Base-by-base conservation (phyloP, 2,113 vertebrate genomes). In the Recurvirostra avosetta region DNA sequence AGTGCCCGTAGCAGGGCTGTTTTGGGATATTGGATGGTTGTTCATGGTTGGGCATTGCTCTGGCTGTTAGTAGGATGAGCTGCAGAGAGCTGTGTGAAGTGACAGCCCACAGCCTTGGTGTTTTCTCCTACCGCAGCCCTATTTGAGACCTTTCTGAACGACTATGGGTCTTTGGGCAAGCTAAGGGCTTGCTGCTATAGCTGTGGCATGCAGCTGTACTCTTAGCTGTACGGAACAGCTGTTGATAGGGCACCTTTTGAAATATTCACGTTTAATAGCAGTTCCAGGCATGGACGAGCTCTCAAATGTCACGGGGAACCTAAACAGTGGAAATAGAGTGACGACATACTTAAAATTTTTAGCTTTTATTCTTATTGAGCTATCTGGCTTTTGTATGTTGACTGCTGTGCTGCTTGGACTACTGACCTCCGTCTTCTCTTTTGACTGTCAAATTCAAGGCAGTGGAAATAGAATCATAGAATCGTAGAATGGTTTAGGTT, bases 21-120 rank as follows among this genome's bases (percentile, higher is more conserved):
- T 84, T 77, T 1, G 6, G 41, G 59, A 6, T 55, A 10, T 20
- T 9, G 7, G 30, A 7, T 50, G 63, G 1, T 16, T 38, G 13
- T 17, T 82, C 15, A 1, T 4, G 2, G 36, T 10, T 81, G 50
- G 5, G 2, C 0, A 0, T 58, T 90, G 47, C 21, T 66, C 36
- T 85, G 11, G 6, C 19, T 66, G 3, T 19, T 74, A 15, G 12
- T 5, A 14, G 53, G 40, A 41, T 38, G 73, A 65, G 5, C 56
- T 71, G 32, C 25, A 38, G 59, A 82, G 45, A 36, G 10, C 62
- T 75, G 7, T 62, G 27, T 40, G 43, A 25, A 63, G 21, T 5
- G 15, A 18, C 23, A 50, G 36, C 47, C 25, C 32, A 29, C 9
- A 78, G 41, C 21, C 75, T 61, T 66, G 43, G 14, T 65, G 45